A percentile compares a stretch with the other conserved stretches of the same genome.
phyloP scores from a whole-genome alignment of 2,888 invertebrate genomes.

The Eremobia ochroleuca region DNA sequence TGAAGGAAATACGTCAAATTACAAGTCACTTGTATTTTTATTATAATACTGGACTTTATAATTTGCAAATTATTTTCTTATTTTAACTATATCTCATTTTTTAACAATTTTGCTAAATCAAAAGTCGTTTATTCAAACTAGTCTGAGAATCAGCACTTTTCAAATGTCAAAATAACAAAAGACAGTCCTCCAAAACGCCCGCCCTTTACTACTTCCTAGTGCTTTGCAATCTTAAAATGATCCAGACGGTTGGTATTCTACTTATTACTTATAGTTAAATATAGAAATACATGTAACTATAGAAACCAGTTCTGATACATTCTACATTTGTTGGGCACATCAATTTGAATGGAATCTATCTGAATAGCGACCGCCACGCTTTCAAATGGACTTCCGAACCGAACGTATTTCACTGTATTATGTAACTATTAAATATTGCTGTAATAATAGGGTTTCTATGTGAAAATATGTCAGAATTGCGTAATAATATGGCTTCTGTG shows the following conservation, averaged over 20 bases:
- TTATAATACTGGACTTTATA: too few relatives aligned
- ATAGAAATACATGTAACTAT: neutral
- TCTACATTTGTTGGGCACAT: conserved; percentile 1
- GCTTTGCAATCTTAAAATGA: neutral
- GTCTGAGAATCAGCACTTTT: too few relatives aligned
- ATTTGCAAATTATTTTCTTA: neutral
- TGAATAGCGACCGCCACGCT: conserved; percentile 28
- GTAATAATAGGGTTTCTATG: conserved; percentile 4
- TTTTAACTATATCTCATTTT: neutral
- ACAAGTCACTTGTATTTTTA: too few relatives aligned
- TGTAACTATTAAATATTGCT: conserved; percentile 12
- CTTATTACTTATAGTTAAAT: neutral
- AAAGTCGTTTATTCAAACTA: too few relatives aligned
- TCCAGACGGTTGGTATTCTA: too few relatives aligned
- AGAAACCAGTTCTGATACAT: neutral
- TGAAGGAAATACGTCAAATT: too few relatives aligned
- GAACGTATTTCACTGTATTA: conserved; percentile 9
- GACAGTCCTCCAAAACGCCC: too few relatives aligned
- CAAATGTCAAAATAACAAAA: too few relatives aligned
- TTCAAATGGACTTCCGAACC: conserved; percentile 18
- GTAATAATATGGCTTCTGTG: neutral
- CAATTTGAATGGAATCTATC: conserved; percentile 32
- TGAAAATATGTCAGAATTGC: conserved; percentile 20
- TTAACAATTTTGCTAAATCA: neutral
- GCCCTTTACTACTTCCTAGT: too few relatives aligned